Evolutionary conservation across 2,113 vertebrate genomes (phyloP), one percentile per base, ranked within the genome.

Genomic region (Cheilinus undulatus): DNA sequence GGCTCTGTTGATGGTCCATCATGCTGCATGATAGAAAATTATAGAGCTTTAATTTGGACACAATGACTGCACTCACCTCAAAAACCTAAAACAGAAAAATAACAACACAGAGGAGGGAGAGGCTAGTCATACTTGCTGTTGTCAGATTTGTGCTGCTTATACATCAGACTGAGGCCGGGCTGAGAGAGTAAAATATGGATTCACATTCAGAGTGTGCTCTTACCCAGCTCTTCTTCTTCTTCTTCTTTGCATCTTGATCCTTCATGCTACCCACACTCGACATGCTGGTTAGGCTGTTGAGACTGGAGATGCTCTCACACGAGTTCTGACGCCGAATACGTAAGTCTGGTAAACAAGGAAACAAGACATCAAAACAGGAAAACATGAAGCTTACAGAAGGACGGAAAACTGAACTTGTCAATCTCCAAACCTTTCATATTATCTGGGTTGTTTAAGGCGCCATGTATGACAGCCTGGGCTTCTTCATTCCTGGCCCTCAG

Each of bases 161-260:
- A 73, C 56, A 73, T 40, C 1, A 50, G 42, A 66, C 61, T 63
- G 51, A 71, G 42, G 19, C 40, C 40, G 24, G 43, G 56, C 45
- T 19, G 28, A 7, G 24, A 54, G 24, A 23, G 38, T 28, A 14
- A 65, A 50, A n/a, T 17, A 6, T 3, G 7, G 9, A 28, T 3
- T 63, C 12, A 0, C 17, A 43, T 5, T 7, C 23, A 57, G 32
- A 22, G 6, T 38, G 26, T 6, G 2, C 20, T 90, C 95, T 86
- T 92, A 97, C 96, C 97, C 97, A 99, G 82, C 95, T 98, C 91
- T 97, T 99, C 56, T 99, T 99, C 77, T 98, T 92, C 91, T 98
- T 99, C 91, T 98, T 99, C 84, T 99, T 99, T 28, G 95, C 95
- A 0, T 99, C 97, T 0, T 95, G 93, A 0, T 98, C 97, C 84